These are phyloP conservation scores for Hipposideros armiger DNA, from an alignment of 2,113 vertebrate genomes.

Conservation along the genomic window DNA sequence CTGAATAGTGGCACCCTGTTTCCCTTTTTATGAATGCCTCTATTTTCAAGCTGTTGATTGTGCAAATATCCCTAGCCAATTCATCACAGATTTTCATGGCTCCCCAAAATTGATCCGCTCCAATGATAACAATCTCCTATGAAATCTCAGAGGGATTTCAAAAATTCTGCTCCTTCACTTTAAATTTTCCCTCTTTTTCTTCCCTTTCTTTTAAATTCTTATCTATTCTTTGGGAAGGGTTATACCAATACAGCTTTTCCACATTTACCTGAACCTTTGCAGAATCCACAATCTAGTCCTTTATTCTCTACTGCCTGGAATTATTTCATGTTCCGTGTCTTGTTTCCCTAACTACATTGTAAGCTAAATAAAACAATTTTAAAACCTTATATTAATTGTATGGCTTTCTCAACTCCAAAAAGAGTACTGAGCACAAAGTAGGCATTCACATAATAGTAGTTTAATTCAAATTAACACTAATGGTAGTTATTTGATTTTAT, in stretches of 20 bases:
- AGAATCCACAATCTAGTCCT: background rate
- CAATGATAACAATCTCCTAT: background rate
- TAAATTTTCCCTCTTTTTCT: background rate
- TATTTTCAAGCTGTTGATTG: background rate
- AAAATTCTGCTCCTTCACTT: background rate
- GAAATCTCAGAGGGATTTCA: background rate
- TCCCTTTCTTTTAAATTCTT: background rate
- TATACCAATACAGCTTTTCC: background rate
- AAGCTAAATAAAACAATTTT: background rate
- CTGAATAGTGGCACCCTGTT: background rate
- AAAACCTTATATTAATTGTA: background rate
- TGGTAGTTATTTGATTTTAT: background rate
- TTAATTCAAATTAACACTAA: conserved; percentile 25
- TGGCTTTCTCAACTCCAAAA: background rate
- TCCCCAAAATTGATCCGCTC: background rate
- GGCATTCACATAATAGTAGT: background rate
- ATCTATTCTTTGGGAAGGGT: background rate
- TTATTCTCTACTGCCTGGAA: background rate
- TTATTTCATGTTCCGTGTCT: background rate
- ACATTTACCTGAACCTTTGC: background rate
- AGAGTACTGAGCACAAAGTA: background rate
- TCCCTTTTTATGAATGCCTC: background rate
- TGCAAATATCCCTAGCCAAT: background rate
- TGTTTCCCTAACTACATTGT: background rate
- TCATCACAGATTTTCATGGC: background rate